Evolutionary conservation across 2,797 vertebrate species (phyloP), one percentile per base, ranked within the genome.

Genomic region (Phylloscopus collybita): DNA sequence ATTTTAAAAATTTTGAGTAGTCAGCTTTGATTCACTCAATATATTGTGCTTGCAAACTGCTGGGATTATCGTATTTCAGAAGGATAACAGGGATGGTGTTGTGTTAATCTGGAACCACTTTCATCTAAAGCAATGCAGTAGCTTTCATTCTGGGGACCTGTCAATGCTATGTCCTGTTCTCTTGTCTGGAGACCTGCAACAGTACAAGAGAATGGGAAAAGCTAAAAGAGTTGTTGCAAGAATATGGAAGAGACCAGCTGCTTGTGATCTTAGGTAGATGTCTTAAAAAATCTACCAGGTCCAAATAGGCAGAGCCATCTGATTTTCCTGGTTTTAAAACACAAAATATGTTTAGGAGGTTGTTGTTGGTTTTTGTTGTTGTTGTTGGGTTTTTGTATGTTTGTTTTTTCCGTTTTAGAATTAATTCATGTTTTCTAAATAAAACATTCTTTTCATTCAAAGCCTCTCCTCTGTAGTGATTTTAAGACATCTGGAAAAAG

Each of bases 341-440:
- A 16, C 1, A 5, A 2, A 4, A 16, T 65, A 9, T 3, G 1
- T 44, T 72, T 27, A 13, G 51, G 45, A 44, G 3, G 42, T 7
- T 23, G 13, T 40, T 40, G 40, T 40, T 40, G 40, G 34, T 34
- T 34, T 34, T 40, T 40, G 38, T 40, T 40, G 38, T 40, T 40
- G 38, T 40, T 40, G 38, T 40, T 38, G n/a, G n/a, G 38, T 10
- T 38, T 38, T 38, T 38, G 38, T 40, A 13, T 40, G 11, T 40
- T 40, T 40, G 11, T 27, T 54, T 53, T 50, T 59, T 59, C 16
- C 14, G 6, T 32, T 79, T 54, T 50, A 38, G 27, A 88, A 36
- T 10, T 5, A 30, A 20, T 51, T 80, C 0, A 11, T 57, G 4
- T 75, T 82, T 89, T 70, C 19, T 75, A 30, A 65, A 50, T 38